Conservation (phyloP, 2,888 invertebrate genomes). For the Chymomyza caudatula region DNA sequence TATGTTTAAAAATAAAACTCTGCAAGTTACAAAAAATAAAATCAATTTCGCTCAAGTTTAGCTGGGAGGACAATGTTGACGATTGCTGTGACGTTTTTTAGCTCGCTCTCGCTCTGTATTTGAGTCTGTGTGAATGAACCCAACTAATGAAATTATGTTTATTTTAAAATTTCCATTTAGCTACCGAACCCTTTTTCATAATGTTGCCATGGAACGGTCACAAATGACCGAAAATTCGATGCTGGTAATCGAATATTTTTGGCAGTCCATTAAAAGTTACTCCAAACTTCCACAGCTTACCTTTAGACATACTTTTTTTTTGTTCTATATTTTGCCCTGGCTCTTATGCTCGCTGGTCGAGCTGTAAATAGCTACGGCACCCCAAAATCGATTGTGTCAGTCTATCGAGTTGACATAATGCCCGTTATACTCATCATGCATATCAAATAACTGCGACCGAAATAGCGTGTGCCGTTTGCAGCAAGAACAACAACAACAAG, state of each 20-base stretch:
- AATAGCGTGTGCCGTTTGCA: conserved; percentile 48
- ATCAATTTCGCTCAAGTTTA: conserved; percentile 50
- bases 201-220: conserved; percentile 9
- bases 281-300: conserved; percentile 1
- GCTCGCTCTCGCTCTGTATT: too few relatives aligned
- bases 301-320: too few relatives aligned
- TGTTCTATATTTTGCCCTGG: conserved; percentile 23
- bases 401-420: conserved; percentile 5
- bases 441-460: conserved; percentile 42
- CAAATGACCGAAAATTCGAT: conserved; percentile 49
- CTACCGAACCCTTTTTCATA: conserved; percentile 24
- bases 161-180: conserved; percentile 43
- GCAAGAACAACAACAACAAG: conserved; percentile 11
- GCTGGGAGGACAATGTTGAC: conserved; percentile 17
- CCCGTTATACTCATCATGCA: conserved; percentile 12
- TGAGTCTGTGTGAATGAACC: conserved; percentile 55
- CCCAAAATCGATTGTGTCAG: conserved; percentile 46
- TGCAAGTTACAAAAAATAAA: conserved; percentile 35
- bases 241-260: conserved; percentile 64
- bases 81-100: neutral
- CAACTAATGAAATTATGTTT: conserved; percentile 65
- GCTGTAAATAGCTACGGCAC: conserved; percentile 49
- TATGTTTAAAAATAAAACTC: conserved; percentile 62
- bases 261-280: conserved; percentile 10
- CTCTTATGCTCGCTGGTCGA: conserved; percentile 54